phyloP scores from a whole-genome alignment of 1,140 invertebrate genomes.

The Papilio machaon region DNA sequence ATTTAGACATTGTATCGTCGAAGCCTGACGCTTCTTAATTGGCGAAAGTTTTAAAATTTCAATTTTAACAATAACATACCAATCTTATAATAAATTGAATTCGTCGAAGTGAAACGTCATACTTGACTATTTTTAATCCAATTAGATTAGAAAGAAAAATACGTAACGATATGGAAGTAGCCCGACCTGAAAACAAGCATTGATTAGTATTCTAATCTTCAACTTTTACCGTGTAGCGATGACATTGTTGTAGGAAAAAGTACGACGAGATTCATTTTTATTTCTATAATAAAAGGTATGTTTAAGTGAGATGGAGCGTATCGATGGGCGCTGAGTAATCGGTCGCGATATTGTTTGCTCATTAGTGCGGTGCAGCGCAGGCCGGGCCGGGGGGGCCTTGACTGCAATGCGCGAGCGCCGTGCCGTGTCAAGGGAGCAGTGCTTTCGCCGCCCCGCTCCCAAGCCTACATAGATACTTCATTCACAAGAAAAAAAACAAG shows the following conservation, averaged over 20 bases:
- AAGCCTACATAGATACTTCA: conserved; percentile 48
- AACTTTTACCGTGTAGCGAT: neutral
- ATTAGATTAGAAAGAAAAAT: neutral
- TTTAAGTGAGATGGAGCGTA: conserved; percentile 41
- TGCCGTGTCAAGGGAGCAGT: conserved; percentile 80
- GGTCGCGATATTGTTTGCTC: conserved; percentile 45
- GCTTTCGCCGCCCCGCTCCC: conserved; percentile 72
- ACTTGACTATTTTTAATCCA: neutral
- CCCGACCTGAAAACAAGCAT: neutral
- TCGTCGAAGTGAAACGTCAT: neutral
- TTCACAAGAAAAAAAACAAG: conserved; percentile 21
- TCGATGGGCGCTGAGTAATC: conserved; percentile 48
- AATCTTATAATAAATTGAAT: neutral
- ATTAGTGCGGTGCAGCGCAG: conserved; percentile 53
- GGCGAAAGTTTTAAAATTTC: conserved; percentile 3
- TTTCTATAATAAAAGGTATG: conserved; percentile 22
- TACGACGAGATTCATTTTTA: conserved; percentile 25
- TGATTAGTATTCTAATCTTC: neutral
- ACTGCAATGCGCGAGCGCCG: conserved; percentile 79
- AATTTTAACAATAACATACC: neutral
- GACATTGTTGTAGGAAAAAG: neutral
- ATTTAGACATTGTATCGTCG: conserved; percentile 18
- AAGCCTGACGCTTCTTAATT: conserved; percentile 11
- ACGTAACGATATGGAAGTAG: neutral
- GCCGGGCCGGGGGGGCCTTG: conserved; percentile 63